Base-by-base conservation (phyloP, 2,797 vertebrate genomes). In the Chaunax sp. region DNA sequence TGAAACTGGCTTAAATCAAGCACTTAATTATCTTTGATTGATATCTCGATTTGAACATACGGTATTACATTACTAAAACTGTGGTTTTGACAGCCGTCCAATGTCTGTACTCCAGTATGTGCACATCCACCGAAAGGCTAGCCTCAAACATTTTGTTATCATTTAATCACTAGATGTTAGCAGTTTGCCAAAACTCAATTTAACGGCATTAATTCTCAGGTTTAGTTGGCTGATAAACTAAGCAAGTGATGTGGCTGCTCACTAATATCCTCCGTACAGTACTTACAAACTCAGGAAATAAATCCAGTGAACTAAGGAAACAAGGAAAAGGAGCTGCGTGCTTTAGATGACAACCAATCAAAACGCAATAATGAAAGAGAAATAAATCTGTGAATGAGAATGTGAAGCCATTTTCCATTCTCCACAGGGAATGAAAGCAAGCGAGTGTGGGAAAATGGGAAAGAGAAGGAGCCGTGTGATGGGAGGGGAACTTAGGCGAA, bases 391-490 rank as follows among this genome's bases (percentile, higher is more conserved):
- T 10, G n/a, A 41, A 50, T 49, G 56, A 64, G 54, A 71, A 50
- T 53, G 66, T 62, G 64, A 73, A 72, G 49, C 47, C 35, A 57
- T 84, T 40, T 65, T 45, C 75, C 30, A 57, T 28, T 63, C 72
- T 72, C 68, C 51, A 72, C 45, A 2, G 72, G 68, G 54, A 62
- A 47, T 16, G 16, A 44, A 40, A 64, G 45, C n/a, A 25, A 20
- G 58, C 22, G 38, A 80, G 79, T 81, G 78, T 86, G 79, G 76
- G 78, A 87, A 84, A 84, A 35, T 63, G 18, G 68, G 71, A 72
- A 74, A 74, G 53, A 72, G 46, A 58, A 52, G 58, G 69, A 62
- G 55, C 41, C 58, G 69, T 75, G 66, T 67, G 64, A 80, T 66
- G 75, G 60, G 57, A 79, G 54, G 60, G 75, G 58, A 83, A 44